Base-by-base conservation (phyloP, 2,797 vertebrate species). In the Microctenopoma stevenorrisi region DNA sequence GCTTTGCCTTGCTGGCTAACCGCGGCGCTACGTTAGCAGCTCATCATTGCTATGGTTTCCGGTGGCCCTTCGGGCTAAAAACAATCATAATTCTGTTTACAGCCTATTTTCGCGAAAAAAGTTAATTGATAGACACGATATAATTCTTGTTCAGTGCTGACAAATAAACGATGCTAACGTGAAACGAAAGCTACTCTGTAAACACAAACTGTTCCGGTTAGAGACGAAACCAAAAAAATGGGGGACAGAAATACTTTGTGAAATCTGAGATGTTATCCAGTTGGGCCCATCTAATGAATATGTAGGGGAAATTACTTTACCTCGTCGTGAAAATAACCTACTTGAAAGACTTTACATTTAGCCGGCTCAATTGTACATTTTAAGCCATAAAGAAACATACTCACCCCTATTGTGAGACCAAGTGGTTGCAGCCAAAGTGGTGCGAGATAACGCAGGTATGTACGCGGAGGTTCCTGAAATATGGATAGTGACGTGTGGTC, bases 141-240 rank as follows among this genome's bases (percentile, higher is more conserved):
- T 0, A 15, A 40, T 10, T 51, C 6, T 8, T 1, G 1, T 16
- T 22, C 3, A 4, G 26, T 37, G n/a, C 60, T 5, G 22, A 26
- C n/a, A 67, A 77, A 59, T 25, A 30, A 54, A 8, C 22, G 49
- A 68, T 3, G 79, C 85, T 85, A 85, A 63, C 59, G 53, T 82
- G 65, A 28, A 76, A 64, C 53, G n/a, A 48, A 40, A 12, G 72
- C 71, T 57, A 52, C 62, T 71, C 76, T 80, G 89, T 93, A 93
- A 95, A 93, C 92, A 93, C 61, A 18, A 60, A 66, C 52, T 72
- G 76, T 91, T 94, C 93, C 93, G 88, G 92, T 86, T 68, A 51
- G 15, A 40, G 88, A 78, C 75, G 26, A 70, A 78, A 86, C 88
- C 85, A 91, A 7, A 22, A 12, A 1, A 48, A 16, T 1, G 30